Evolutionary conservation across 2,113 vertebrate species (phyloP), one percentile per base, ranked within the genome.

Genomic region (Urocolius indicus): DNA sequence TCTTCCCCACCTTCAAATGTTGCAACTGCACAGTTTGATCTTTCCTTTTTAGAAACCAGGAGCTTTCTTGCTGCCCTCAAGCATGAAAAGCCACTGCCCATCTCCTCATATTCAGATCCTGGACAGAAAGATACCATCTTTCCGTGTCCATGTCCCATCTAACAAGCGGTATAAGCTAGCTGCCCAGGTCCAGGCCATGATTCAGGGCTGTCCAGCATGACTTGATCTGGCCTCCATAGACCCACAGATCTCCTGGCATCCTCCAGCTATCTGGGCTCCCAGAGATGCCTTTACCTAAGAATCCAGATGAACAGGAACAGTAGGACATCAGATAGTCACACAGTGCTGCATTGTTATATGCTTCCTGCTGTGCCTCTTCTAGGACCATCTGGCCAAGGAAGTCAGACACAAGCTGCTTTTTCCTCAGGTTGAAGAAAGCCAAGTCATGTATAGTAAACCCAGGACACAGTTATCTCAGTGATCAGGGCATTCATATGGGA

Each of bases 131-230:
- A 65, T 10, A 48, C 1, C 12, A 41, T 41, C n/a, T 41, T 41
- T 41, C 38, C 38, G 12, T 41, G 38, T 41, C 38, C 38, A 41
- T 41, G 38, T 12, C 8, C 34, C 58, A 80, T 16, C 22, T 55
- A 52, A 13, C 9, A 9, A 2, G 6, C 55, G 58, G 22, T 43
- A 16, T 13, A 46, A 75, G 30, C 10, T 45, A 0, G 0, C 22
- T 84, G 51, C 23, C 0, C 0, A 74, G 10, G 30, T 32, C 32
- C 27, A 32, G 41, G 23, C 62, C 76, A 46, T 20, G 38, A 63
- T 34, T 46, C 49, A 63, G 74, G 59, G 62, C 29, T 82, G 29
- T 15, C 23, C 68, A 61, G 24, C 38, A 41, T 16, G 23, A 74
- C 32, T 46, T 59, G 20, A 32, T 27, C 45, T 43, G n/a, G 5